Evolutionary conservation across 1,140 invertebrate species (phyloP).

Genomic region (Phortica variegata): DNA sequence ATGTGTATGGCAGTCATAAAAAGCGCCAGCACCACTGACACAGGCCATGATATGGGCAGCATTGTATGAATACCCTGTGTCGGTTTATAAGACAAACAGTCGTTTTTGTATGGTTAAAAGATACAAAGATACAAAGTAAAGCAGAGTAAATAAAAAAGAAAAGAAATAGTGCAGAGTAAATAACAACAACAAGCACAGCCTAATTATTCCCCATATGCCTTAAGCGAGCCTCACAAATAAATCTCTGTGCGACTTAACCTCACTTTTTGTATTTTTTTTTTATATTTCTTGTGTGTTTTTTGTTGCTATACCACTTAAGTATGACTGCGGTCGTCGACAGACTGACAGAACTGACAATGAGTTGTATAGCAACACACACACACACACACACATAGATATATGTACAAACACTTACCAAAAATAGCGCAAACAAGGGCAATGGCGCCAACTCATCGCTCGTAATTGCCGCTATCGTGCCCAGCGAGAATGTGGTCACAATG

Average conservation of each 20-base stretch:
- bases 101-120: too few relatives aligned
- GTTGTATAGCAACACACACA: neutral
- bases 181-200: too few relatives aligned
- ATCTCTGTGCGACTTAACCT: too few relatives aligned
- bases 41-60: constrained; percentile 67
- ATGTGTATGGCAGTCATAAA: constrained; percentile 65
- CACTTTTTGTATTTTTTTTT: too few relatives aligned
- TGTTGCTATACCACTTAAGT: too few relatives aligned
- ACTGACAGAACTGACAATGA: too few relatives aligned
- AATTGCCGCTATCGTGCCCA: constrained; percentile 51
- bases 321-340: too few relatives aligned
- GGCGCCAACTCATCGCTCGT: constrained; percentile 59
- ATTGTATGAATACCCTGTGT: constrained; percentile 70
- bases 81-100: too few relatives aligned
- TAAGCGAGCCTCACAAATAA: too few relatives aligned
- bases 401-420: constrained; percentile 60
- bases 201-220: too few relatives aligned
- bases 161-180: constrained; percentile 7
- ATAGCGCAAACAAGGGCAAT: constrained; percentile 66
- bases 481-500: constrained; percentile 50
- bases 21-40: constrained; percentile 63
- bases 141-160: neutral
- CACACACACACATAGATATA: neutral
- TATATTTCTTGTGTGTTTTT: too few relatives aligned
- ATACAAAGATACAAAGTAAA: too few relatives aligned